Base-by-base conservation (phyloP, 1,140 invertebrate species). In the Aphidius ervi region DNA sequence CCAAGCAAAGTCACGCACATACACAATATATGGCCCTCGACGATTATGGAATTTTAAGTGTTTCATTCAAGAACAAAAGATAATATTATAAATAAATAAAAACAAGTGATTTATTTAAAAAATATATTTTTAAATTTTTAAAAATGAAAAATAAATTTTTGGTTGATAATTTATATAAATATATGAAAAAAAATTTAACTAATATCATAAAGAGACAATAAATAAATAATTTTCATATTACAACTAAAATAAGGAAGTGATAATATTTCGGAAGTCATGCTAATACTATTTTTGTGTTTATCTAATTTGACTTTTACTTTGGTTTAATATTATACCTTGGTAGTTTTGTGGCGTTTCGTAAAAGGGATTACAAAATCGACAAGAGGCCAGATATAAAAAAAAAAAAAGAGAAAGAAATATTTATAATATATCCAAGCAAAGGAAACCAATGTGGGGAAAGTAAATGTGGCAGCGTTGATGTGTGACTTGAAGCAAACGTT, bases 311-410 rank as follows among this genome's bases (percentile, higher is more conserved):
- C 6, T 16, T 43, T 49, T 49, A 7, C 39, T 52, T 52, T 52
- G 49, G 31, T 37, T 37, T 52, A 37, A 9, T 52, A 52, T 52
- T 37, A 52, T 52, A 52, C 49, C 49, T 9, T 20, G 48, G 8
- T 8, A 55, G 61, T 63, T 56, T 61, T 65, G 61, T 63, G 66
- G 62, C 52, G 66, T 76, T 78, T 77, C 75, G 76, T 75, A 78
- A 77, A 77, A 69, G 67, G 72, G 70, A 76, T 77, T 75, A 72
- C 75, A 75, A 76, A 74, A 76, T 68, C 68, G 60, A 66, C 50
- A 68, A 65, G 60, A 66, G 60, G 68, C 59, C 61, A 56, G 52
- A 52, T 57, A 54, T 43, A 41, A 62, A 31, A 61, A 62, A 59
- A 58, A 61, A 50, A 63, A 53, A 20, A 46, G 52, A 56, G 61